Conservation (phyloP, 2,113 vertebrate genomes). For the Psittacara wagleri region DNA sequence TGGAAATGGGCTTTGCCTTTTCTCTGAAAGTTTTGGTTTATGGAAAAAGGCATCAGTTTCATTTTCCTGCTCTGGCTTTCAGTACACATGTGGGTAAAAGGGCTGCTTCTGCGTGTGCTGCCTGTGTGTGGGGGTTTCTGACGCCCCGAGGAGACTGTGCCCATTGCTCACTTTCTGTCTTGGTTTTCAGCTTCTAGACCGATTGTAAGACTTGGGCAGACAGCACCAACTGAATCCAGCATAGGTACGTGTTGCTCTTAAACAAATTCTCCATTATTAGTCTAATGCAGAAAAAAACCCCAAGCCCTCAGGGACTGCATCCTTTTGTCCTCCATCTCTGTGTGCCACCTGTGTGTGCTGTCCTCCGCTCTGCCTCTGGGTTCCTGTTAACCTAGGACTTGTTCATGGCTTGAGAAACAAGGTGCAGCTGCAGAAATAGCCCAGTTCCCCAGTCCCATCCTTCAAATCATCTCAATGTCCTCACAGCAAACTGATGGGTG, state of each 20-base stretch:
- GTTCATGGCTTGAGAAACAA: background rate
- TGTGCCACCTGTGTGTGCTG: background rate
- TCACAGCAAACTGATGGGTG: rapidly evolving
- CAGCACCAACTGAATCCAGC: background rate
- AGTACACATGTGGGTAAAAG: background rate
- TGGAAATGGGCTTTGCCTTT: background rate
- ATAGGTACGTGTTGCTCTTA: background rate
- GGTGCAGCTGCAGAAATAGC: background rate
- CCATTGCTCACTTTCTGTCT: background rate
- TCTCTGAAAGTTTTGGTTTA: background rate
- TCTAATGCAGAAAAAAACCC: background rate
- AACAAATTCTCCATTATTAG: background rate
- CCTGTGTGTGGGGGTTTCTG: rapidly evolving
- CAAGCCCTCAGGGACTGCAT: too few relatives aligned
- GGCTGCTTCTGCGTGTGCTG: background rate
- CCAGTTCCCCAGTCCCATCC: background rate
- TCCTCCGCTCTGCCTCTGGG: background rate
- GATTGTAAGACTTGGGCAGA: background rate
- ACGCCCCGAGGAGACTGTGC: background rate
- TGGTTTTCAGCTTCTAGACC: background rate
- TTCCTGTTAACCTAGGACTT: background rate
- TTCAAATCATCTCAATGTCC: rapidly evolving
- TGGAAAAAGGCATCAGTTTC: background rate
- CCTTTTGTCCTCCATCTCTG: background rate
- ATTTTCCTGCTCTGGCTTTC: background rate